phyloP scores from a whole-genome alignment of 30 jellyfish, hydroid and myxozoan genomes.

The Catostylus mosaicus region DNA sequence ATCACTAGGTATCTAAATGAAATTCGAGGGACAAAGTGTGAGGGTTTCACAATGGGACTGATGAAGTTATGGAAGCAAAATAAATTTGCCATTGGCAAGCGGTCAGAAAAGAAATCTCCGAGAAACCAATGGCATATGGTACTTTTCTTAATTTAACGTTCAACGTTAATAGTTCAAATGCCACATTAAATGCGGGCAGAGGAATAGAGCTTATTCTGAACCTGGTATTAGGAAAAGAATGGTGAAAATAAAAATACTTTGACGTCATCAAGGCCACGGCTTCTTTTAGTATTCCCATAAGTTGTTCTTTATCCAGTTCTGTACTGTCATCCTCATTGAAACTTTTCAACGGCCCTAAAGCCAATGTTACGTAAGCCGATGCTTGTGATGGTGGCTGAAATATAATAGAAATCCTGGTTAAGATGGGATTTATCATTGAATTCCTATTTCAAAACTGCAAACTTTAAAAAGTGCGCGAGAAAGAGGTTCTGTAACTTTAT shows the following conservation, averaged over 20 bases:
- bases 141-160: too few relatives aligned
- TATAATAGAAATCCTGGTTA: not conserved
- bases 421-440: not conserved
- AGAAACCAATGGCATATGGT: too few relatives aligned
- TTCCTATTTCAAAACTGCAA: not conserved
- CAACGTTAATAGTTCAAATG: too few relatives aligned
- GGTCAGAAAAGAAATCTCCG: too few relatives aligned
- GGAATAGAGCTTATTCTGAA: too few relatives aligned
- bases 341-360: conserved; percentile 39
- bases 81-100: too few relatives aligned
- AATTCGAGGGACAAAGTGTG: too few relatives aligned
- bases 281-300: not conserved
- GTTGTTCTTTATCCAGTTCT: not conserved
- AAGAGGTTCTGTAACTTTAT: not conserved
- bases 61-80: too few relatives aligned
- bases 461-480: not conserved
- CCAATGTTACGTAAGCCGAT: conserved; percentile 39
- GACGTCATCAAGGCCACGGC: conserved; percentile 27
- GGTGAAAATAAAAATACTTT: not conserved
- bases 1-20: conserved; percentile 60
- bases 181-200: too few relatives aligned
- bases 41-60: too few relatives aligned
- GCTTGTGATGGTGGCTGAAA: conserved; percentile 64
- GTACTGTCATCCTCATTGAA: conserved; percentile 26
- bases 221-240: too few relatives aligned